phyloP scores from a whole-genome alignment of 2,888 invertebrate species.

The Leuctra nigra region DNA sequence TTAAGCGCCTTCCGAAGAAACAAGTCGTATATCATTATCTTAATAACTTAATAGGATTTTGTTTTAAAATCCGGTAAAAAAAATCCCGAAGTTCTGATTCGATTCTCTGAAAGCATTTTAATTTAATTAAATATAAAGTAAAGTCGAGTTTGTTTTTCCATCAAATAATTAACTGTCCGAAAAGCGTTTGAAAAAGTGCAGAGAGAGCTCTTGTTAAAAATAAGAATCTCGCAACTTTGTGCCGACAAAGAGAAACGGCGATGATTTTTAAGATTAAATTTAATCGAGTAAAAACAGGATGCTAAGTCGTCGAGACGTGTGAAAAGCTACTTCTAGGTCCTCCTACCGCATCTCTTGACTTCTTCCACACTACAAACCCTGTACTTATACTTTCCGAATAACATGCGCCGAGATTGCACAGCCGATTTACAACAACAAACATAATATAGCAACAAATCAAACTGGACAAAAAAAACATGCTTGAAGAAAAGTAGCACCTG shows the following conservation, averaged over 20 bases:
- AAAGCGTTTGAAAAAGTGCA: neutral
- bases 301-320: neutral
- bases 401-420: no score
- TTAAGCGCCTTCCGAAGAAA: no score
- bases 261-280: neutral
- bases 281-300: constrained; percentile 3
- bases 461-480: no score
- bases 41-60: constrained; percentile 3
- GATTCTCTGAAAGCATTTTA: neutral
- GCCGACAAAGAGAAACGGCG: constrained; percentile 1
- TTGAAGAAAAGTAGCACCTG: no score
- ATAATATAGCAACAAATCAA: no score
- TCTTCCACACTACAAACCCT: neutral
- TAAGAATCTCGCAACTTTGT: neutral
- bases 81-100: neutral
- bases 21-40: neutral
- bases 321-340: neutral
- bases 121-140: neutral
- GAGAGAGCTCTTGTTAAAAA: no score
- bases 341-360: neutral
- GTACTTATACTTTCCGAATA: no score
- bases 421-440: no score
- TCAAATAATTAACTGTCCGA: neutral
- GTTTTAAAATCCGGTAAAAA: no score
- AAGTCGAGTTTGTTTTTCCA: neutral